These are phyloP conservation scores for Geococcyx californianus DNA, from an alignment of 2,113 vertebrate species.

Conservation along the genomic window DNA sequence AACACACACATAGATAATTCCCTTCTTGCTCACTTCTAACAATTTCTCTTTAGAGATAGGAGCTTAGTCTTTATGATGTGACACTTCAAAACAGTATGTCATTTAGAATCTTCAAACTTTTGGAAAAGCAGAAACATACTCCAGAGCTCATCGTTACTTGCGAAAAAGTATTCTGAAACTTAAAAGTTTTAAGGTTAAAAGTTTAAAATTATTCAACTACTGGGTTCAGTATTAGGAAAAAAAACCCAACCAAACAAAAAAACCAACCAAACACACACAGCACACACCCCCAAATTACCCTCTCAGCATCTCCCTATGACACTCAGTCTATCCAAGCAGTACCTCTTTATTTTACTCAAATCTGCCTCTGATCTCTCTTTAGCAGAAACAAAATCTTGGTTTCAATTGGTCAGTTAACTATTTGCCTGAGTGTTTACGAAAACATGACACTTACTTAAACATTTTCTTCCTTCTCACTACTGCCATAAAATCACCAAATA, in stretches of 20 bases:
- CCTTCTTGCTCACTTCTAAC: constrained; percentile 2
- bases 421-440: background rate
- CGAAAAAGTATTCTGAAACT: background rate
- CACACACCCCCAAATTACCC: too few species aligned
- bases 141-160: background rate
- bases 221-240: too few species aligned
- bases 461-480: background rate
- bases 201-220: background rate
- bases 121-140: background rate
- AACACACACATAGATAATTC: background rate
- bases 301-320: background rate
- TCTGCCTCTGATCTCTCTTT: background rate
- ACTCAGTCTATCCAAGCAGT: background rate
- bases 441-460: background rate
- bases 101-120: background rate
- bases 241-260: too few species aligned
- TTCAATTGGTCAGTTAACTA: background rate
- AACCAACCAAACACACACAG: too few species aligned
- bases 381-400: background rate
- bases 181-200: background rate
- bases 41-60: background rate
- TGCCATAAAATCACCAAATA: background rate
- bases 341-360: background rate
- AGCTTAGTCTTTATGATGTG: background rate
- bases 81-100: background rate